Conservation (phyloP, 2,888 invertebrate species). For the Thecophora atra region DNA sequence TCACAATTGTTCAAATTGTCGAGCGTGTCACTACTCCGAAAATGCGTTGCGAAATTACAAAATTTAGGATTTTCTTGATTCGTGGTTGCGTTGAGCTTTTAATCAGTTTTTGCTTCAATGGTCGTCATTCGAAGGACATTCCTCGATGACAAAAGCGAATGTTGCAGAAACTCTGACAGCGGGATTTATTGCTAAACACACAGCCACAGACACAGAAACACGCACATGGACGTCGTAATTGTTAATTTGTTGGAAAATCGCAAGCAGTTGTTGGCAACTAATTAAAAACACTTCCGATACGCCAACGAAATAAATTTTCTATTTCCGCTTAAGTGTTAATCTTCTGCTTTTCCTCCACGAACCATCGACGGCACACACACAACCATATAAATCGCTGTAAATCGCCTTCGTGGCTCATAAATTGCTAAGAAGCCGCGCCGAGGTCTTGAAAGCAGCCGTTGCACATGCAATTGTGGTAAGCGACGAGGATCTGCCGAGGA, state of each 20-base stretch:
- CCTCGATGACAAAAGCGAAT: too few species aligned
- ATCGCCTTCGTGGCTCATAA: constrained; percentile 12
- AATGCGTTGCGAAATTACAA: too few species aligned
- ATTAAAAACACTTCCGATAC: constrained; percentile 34
- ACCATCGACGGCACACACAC: not conserved
- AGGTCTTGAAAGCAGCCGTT: constrained; percentile 29
- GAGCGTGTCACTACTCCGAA: too few species aligned
- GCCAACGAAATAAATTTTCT: constrained; percentile 33
- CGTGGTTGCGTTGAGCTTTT: too few species aligned
- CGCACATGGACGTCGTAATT: not conserved
- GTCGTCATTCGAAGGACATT: too few species aligned
- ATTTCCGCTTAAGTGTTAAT: not conserved
- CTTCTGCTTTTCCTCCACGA: not conserved
- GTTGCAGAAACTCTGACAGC: too few species aligned
- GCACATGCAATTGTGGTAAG: not conserved
- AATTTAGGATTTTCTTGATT: too few species aligned
- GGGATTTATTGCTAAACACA: too few species aligned
- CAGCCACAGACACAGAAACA: not conserved
- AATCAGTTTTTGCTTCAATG: too few species aligned
- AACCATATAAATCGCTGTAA: constrained; percentile 2
- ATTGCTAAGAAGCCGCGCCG: constrained; percentile 1
- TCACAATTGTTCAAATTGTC: too few species aligned
- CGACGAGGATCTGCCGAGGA: not conserved
- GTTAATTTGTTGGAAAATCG: constrained; percentile 22
- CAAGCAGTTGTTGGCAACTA: constrained; percentile 18